These are phyloP conservation scores for Nemotelus nigrinus DNA, from an alignment of 2,888 invertebrate species.

Conservation along the genomic window DNA sequence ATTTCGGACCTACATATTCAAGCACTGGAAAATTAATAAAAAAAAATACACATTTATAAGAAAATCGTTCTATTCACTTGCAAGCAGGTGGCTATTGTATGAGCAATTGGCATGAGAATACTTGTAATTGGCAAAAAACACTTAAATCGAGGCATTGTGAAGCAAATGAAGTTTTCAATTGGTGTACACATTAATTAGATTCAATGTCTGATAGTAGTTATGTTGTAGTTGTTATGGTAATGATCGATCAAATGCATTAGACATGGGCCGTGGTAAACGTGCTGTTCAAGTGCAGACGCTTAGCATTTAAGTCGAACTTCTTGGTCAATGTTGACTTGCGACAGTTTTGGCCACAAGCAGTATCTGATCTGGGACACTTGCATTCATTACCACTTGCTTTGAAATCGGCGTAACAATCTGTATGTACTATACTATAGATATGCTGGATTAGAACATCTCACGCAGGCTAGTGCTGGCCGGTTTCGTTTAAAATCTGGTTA, in stretches of 20 bases:
- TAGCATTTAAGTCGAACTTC: neutral
- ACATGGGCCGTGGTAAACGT: neutral
- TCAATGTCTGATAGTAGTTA: constrained; percentile 1
- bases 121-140: neutral
- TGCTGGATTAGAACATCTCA: too few species aligned
- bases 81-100: neutral
- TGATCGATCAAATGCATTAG: constrained; percentile 13
- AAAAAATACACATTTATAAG: constrained; percentile 44
- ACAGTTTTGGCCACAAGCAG: constrained; percentile 13
- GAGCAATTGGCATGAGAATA: neutral
- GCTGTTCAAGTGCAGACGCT: neutral
- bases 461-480: too few species aligned
- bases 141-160: constrained; percentile 9
- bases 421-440: too few species aligned
- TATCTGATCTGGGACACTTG: neutral
- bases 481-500: too few species aligned
- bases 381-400: constrained; percentile 20
- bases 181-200: neutral
- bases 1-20: constrained; percentile 90
- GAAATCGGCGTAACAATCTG: too few species aligned
- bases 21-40: constrained; percentile 70
- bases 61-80: constrained; percentile 17
- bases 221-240: neutral
- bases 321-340: constrained; percentile 37
- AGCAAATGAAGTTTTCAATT: constrained; percentile 12